Evolutionary conservation across 1,140 invertebrate species (phyloP), one percentile per base, ranked within the genome.

Genomic region (Solenopsis invicta): DNA sequence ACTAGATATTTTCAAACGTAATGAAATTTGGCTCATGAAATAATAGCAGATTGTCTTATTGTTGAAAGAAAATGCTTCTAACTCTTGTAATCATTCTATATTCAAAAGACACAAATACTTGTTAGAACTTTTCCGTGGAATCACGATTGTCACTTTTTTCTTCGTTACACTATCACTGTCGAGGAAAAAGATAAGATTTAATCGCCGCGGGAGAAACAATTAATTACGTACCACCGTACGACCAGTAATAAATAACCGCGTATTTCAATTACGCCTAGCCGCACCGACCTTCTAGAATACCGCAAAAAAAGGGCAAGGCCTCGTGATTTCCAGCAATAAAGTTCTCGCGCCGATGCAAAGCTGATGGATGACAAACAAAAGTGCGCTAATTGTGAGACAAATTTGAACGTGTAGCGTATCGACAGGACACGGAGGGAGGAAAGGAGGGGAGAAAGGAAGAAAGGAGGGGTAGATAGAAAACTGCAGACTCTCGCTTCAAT

Each of bases 241-340:
- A 59, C 41, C 54, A 69, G 80, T 84, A 84, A 84, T 84, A 84
- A 84, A 84, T 84, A 84, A 84, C 69, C 69, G 69, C 69, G 69
- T 74, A 74, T 61, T 74, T 85, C 82, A 77, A 77, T 78, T 85
- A 67, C 82, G 48, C 21, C 71, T 75, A 77, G 37, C 52, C 54
- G 24, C 82, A 50, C 48, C 48, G 61, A 85, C 61, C 59, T 78
- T 78, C 59, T 52, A 56, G 75, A 52, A 78, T 66, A 75, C 24
- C 69, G 80, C 69, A 75, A 84, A 75, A 54, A 84, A 61, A 37
- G 69, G 69, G 54, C 41, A 48, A 59, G 61, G 52, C 50, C 72
- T 78, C 21, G 61, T 66, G 82, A 78, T 85, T 85, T 78, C 82
- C 34, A 85, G 80, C 61, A 66, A 64, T 64, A 75, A 87, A 85